These are phyloP conservation scores for Papilio polyxenes DNA, from an alignment of 1,140 invertebrate species.

Conservation along the genomic window DNA sequence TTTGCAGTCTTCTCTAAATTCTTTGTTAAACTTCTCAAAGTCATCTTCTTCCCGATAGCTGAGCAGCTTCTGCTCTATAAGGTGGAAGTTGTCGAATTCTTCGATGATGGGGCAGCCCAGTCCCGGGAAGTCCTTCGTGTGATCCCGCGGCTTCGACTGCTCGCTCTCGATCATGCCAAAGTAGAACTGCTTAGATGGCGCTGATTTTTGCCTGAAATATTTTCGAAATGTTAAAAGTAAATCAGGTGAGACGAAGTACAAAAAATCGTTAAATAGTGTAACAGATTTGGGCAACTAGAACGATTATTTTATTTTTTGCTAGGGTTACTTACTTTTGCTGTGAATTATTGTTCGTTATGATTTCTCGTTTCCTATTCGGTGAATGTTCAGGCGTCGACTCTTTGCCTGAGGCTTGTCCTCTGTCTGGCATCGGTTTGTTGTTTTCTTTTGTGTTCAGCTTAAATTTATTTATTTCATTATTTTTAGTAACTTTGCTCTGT, in stretches of 20 bases:
- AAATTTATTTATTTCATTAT: slow-evolving; percentile 58
- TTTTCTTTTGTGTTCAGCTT: slow-evolving; percentile 68
- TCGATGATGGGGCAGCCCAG: slow-evolving; percentile 72
- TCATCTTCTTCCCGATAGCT: slow-evolving; percentile 73
- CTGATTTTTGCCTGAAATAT: slow-evolving; percentile 57
- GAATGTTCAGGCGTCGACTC: slow-evolving; percentile 82
- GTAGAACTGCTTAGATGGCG: slow-evolving; percentile 87
- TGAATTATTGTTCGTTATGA: slow-evolving; percentile 40
- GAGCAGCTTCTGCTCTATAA: slow-evolving; percentile 72
- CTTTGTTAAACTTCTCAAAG: slow-evolving; percentile 71
- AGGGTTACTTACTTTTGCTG: slow-evolving; percentile 61
- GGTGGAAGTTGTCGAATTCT: slow-evolving; percentile 71
- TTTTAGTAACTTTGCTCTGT: slow-evolving; percentile 51
- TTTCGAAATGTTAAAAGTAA: background rate
- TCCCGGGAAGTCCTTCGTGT: slow-evolving; percentile 76
- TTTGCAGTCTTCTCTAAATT: slow-evolving; percentile 66
- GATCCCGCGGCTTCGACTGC: slow-evolving; percentile 63
- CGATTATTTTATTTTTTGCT: background rate
- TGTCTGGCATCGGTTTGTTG: slow-evolving; percentile 64
- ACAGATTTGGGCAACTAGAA: background rate
- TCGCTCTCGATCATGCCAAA: slow-evolving; percentile 86
- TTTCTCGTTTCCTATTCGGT: slow-evolving; percentile 68
- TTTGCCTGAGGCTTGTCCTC: slow-evolving; percentile 82
- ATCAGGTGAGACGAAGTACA: background rate
- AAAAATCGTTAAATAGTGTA: too few relatives aligned